Conservation (phyloP, 2,113 vertebrate species). For the Brienomyrus brachyistius region DNA sequence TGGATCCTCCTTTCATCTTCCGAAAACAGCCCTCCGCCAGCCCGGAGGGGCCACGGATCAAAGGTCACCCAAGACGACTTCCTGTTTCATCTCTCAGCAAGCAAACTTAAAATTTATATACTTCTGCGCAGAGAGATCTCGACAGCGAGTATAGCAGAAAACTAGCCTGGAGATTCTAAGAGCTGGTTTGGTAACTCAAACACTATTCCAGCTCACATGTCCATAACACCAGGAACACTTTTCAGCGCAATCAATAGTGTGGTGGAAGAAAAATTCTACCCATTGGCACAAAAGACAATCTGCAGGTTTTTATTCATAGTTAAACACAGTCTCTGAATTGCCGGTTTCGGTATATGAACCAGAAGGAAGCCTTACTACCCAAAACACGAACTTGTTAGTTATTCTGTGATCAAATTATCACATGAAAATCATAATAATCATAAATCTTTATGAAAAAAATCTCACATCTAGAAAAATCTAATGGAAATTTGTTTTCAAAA, state of each 20-base stretch:
- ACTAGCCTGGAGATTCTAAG: background rate
- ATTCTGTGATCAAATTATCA: background rate
- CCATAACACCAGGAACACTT: background rate
- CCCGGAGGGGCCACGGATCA: conserved; percentile 72
- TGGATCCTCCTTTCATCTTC: conserved; percentile 73
- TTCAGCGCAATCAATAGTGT: background rate
- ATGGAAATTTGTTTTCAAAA: background rate
- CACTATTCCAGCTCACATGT: background rate
- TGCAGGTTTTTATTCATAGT: background rate
- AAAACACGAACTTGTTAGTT: background rate
- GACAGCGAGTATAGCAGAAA: conserved; percentile 11
- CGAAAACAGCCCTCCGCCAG: conserved; percentile 56
- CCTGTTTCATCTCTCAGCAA: conserved; percentile 63
- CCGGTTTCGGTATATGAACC: background rate
- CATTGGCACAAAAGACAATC: background rate
- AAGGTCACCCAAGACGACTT: conserved; percentile 77
- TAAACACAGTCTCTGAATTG: background rate
- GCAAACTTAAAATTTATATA: conserved; percentile 18
- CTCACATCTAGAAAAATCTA: background rate
- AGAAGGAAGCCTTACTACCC: background rate
- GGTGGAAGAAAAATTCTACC: no score
- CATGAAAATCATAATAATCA: background rate
- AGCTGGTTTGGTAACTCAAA: background rate
- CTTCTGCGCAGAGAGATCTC: conserved; percentile 25
- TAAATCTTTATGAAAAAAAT: background rate